Evolutionary conservation across 2,888 invertebrate species (phyloP), one percentile per base, ranked within the genome.

Genomic region (Aelia acuminata): DNA sequence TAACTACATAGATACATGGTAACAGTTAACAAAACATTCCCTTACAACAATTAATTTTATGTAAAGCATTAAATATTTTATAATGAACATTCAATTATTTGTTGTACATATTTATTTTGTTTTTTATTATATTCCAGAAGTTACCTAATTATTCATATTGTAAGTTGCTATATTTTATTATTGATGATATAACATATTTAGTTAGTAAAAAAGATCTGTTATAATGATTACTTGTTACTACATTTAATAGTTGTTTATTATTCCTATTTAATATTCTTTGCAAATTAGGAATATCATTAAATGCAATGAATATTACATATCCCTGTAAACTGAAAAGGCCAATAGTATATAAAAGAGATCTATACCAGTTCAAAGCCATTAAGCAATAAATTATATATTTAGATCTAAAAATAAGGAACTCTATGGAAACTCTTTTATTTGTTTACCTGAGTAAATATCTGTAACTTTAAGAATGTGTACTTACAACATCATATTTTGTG

Each of bases 371-470:
- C 57, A 57, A 8, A 57, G 57, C 57, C 57, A 57, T 57, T 57
- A 26, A 1, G 26, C 26, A 26, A 26, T 57, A 57, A 57, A 57
- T 3, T 57, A 26, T 57, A 57, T 49, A 57, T 15, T 15, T 31
- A 31, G 18, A 31, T 20, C 1, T 70, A 70, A 35, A 35, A 35
- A 18, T 35, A 70, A 35, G 35, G 35, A 70, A 35, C 35, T 7
- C 7, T 20, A 35, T 20, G 18, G 18, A 70, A 70, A 70, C 63
- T 70, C 63, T 70, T 70, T 35, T 70, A 70, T 70, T 70, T 15
- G 35, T 70, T 8, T 35, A 35, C 63, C 63, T 70, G 63, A 70
- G 63, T 70, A 31, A 70, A 70, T 35, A 70, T 18, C 63, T 70
- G 63, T 70, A 70, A 70, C 7, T 70, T 20, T 70, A 70, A 70